Evolutionary conservation across 2,113 vertebrate genomes (phyloP).

Genomic region (Stercorarius parasiticus): DNA sequence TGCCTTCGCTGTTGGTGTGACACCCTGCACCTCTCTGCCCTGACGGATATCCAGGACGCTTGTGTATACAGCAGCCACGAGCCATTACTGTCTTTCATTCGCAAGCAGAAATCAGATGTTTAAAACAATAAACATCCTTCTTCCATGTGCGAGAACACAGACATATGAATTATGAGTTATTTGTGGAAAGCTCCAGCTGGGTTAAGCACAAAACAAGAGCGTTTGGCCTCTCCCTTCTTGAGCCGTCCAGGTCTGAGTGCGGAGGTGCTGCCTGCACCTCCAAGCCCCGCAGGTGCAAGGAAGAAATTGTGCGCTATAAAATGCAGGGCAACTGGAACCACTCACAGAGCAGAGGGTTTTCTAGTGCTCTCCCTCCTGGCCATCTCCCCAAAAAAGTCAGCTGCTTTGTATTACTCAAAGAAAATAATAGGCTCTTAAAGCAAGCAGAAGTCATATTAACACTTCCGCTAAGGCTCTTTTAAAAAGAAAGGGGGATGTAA

Average conservation of each 20-base stretch:
- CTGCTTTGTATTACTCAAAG: conserved; percentile 19
- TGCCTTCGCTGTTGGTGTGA: background rate
- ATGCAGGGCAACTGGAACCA: background rate
- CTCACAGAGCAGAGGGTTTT: background rate
- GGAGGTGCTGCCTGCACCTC: background rate
- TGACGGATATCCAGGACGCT: background rate
- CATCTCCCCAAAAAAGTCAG: background rate
- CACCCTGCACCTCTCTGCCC: background rate
- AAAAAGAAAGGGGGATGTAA: background rate
- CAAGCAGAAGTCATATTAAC: conserved; percentile 5
- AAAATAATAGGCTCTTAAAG: background rate
- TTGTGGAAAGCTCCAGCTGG: background rate
- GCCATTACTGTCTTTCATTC: rapidly evolving
- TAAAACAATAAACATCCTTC: background rate
- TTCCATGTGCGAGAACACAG: rapidly evolving
- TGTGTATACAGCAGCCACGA: rapidly evolving
- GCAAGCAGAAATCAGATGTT: background rate
- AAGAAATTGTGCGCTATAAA: rapidly evolving
- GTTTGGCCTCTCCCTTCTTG: background rate
- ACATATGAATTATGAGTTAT: rapidly evolving
- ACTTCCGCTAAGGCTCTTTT: background rate
- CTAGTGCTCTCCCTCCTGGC: background rate
- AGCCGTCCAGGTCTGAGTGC: background rate
- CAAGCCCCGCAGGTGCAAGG: background rate
- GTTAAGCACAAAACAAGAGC: background rate